Evolutionary conservation across 1,140 invertebrate species (phyloP), one percentile per base, ranked within the genome.

Genomic region (Drosophila suzukii): DNA sequence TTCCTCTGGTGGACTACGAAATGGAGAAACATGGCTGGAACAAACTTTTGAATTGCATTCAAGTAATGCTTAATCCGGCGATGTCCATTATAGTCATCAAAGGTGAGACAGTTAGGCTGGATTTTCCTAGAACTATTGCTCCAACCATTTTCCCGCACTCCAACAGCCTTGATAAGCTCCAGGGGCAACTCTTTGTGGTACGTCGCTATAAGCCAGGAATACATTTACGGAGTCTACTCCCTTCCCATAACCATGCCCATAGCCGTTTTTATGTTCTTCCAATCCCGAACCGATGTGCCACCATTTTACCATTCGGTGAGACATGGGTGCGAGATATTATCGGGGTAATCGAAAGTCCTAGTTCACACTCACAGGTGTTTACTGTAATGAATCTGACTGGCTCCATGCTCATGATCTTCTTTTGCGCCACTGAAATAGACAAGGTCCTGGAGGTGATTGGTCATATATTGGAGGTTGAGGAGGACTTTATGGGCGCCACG

Each of bases 341-440:
- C 11, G 17, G 17, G 5, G 6, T 8, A 11, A 24, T 12, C 1
- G n/a, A 20, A 24, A 20, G 10, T 20, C 13, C 13, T 39, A 6
- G 2, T 47, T n/a, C 20, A 11, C 12, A 13, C 6, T 27, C 32
- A 10, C 43, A 72, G 72, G 1, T 60, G 6, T 73, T 66, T 30
- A 73, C 60, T 2, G 39, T 49, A 2, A 39, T 75, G n/a, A 75
- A 54, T n/a, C 20, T 76, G 6, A 50, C 38, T 12, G 68, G 59
- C 3, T 73, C 68, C 6, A 66, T 50, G 54, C 59, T 72, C 17
- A 20, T 58, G 3, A 76, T 73, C 10, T 73, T 66, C 4, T 8
- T 66, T 4, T 76, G 74, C 43, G 68, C 68, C 1, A 36, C 60
- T n/a, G 74, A 76, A 54, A 76, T 76, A 17, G 53, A 73, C 43